A percentile compares a stretch with the other conserved stretches of the same genome.
These are phyloP conservation scores for Alosa sapidissima DNA, from an alignment of 2,797 vertebrate genomes.

Conservation along the genomic window DNA sequence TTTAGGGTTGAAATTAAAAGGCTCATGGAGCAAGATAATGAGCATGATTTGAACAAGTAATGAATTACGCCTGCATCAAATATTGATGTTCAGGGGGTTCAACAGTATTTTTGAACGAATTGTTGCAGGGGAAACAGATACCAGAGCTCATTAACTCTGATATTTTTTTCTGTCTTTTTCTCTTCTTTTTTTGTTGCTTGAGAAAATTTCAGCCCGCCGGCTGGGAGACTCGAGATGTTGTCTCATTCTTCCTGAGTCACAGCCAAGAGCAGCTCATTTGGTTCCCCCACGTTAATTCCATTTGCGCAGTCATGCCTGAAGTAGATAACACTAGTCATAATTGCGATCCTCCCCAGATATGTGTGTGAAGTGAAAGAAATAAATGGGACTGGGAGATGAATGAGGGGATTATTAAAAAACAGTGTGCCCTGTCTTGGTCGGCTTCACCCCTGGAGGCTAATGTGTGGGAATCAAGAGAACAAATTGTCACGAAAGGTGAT, in stretches of 20 bases:
- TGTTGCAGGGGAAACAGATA: background rate
- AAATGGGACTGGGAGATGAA: constrained; percentile 28
- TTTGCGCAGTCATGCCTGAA: constrained; percentile 39
- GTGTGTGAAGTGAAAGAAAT: constrained; percentile 21
- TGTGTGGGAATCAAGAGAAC: constrained; percentile 18
- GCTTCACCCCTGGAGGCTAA: background rate
- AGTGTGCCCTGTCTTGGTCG: background rate
- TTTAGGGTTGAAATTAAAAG: background rate
- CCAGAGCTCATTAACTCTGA: constrained; percentile 37
- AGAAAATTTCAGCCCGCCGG: constrained; percentile 8
- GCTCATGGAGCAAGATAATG: background rate
- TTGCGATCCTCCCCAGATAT: constrained; percentile 34
- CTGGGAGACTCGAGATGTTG: constrained; percentile 22
- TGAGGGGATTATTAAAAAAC: constrained; percentile 22
- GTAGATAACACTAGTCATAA: constrained; percentile 42
- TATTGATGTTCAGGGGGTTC: background rate
- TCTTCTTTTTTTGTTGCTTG: constrained; percentile 16
- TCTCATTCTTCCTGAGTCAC: constrained; percentile 31
- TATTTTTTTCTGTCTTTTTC: background rate
- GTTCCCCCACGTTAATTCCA: constrained; percentile 36
- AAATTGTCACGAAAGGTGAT: background rate
- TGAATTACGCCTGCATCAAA: constrained; percentile 11
- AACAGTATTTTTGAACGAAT: constrained; percentile 2
- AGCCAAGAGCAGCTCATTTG: constrained; percentile 26
- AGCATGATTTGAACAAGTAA: background rate